Base-by-base conservation (phyloP, 2,113 vertebrate genomes). In the Barbus barbus region DNA sequence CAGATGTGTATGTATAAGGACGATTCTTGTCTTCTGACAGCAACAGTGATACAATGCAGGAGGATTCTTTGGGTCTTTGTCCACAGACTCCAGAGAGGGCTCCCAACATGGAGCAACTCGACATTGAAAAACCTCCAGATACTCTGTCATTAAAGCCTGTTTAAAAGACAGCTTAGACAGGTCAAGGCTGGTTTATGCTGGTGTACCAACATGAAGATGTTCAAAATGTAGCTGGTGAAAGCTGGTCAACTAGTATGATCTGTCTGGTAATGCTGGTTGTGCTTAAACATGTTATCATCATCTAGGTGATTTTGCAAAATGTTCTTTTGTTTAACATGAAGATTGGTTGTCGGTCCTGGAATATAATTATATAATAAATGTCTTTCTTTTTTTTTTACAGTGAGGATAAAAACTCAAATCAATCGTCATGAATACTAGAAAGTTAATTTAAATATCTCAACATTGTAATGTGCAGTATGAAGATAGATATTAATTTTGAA, bases 31-130 rank as follows among this genome's bases (percentile, higher is more conserved):
- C 46, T 33, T 78, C 56, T 65, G 44, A 83, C 56, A 78, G 41
- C 33, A 9, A 82, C 36, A 69, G 14, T 85, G 84, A 87, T 56
- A 75, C 86, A 83, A 31, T n/a, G 71, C 79, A 87, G 83, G 80
- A 72, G 53, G 9, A 13, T 69, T 84, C 33, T 51, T 51, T 71
- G 56, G 36, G 41, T 28, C 13, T 53, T 51, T 46, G 56, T 33
- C 46, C 28, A 26, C 26, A 36, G 46, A 13, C 46, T 82, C 79
- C 46, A 71, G 31, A 26, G 79, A 36, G 36, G 36, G 41, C 3
- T n/a, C n/a, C n/a, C n/a, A n/a, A n/a, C n/a, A n/a, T n/a, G 58
- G 16, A 65, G 56, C n/a, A 78, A 36, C 78, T 81, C 11, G 9
- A 41, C 31, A 71, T 44, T 79, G 13, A 26, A 44, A 63, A 22